Base-by-base conservation (phyloP, 2,797 vertebrate species). In the Falco novaeseelandiae region DNA sequence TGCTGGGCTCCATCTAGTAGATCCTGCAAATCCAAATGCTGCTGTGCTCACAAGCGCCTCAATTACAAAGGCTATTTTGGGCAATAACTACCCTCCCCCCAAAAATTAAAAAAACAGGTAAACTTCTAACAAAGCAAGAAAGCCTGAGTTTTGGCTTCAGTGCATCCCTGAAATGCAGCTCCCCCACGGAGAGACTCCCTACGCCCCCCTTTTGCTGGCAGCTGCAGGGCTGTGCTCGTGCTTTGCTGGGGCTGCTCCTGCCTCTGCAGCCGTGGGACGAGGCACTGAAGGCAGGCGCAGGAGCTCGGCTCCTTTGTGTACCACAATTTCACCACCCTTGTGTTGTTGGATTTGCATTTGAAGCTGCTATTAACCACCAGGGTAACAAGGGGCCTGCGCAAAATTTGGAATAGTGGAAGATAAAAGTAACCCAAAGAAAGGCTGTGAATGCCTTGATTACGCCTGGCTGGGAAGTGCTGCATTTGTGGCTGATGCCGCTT, bases 341-440 rank as follows among this genome's bases (percentile, higher is more conserved):
- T 73, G 82, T 87, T 78, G 74, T 84, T 81, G 96, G 83, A 98
- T 97, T 97, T 97, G 95, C 97, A 98, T 97, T 96, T 96, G 97
- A 97, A 97, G 82, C 67, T 14, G 38, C 90, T 95, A 89, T 97
- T 93, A 97, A 86, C 49, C 19, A 13, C 21, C 90, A 77, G 80
- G 84, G 79, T 89, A 95, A 92, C 2, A 57, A 96, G 91, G 82
- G 90, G 70, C 92, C 46, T 44, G 90, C 20, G 67, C 52, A 82
- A 87, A 95, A 95, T 82, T 58, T 38, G 91, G 90, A 83, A 92
- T 79, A 92, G 95, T 32, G 36, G 90, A 57, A 38, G 71, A 62
- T 80, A 67, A 74, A 79, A 71, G 27, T 44, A 54, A 76, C 69
- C 86, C 94, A 89, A 91, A 97, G 97, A 95, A 97, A 92, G 79